Conservation (phyloP, 2,113 vertebrate species). For the Bambusicola thoracicus region DNA sequence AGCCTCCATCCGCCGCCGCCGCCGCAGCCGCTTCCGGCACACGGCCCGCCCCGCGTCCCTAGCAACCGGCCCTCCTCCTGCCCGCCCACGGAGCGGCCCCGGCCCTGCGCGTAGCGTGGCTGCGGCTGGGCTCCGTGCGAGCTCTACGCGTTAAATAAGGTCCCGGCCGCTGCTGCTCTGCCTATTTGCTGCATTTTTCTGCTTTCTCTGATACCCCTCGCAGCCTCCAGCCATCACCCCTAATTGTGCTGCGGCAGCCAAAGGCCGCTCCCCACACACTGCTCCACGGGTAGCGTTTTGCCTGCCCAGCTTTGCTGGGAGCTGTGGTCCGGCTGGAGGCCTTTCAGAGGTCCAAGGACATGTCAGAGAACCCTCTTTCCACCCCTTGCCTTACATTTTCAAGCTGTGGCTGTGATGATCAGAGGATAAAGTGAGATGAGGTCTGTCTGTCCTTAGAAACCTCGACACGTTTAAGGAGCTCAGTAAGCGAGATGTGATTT, state of each 20-base stretch:
- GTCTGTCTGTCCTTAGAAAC: conserved; percentile 59
- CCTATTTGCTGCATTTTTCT: background rate
- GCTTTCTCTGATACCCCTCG: background rate
- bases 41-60: background rate
- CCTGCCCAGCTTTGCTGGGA: too few species aligned
- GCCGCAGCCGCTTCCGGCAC: background rate
- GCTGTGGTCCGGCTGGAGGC: background rate
- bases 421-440: conserved; percentile 20
- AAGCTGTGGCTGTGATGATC: background rate
- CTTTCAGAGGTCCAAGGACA: background rate
- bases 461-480: conserved; percentile 55
- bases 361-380: background rate
- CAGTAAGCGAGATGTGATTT: conserved; percentile 35
- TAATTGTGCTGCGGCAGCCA: background rate
- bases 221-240: background rate
- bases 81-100: too few species aligned
- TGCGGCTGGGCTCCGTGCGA: background rate
- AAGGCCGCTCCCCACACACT: too few species aligned
- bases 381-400: background rate
- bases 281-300: too few species aligned
- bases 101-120: too few species aligned
- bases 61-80: too few species aligned
- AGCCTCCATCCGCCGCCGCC: background rate
- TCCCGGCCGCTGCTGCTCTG: background rate
- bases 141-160: background rate